phyloP scores from a whole-genome alignment of 2,113 vertebrate genomes.

The Hepsetus odoe region DNA sequence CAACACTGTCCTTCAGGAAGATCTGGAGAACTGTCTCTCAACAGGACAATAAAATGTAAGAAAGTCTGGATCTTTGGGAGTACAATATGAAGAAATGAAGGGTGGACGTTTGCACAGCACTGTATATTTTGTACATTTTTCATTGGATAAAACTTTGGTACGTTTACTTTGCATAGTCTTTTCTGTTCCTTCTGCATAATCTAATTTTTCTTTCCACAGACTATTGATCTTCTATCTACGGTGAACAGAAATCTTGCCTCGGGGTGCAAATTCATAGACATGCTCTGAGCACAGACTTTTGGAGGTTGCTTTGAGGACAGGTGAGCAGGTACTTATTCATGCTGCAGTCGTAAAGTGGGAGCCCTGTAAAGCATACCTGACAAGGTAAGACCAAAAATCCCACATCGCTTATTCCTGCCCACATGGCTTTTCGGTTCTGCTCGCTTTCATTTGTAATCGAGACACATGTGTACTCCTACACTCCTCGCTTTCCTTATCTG shows the following conservation, averaged over 20 bases:
- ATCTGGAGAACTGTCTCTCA: too few species aligned
- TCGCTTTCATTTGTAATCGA: conserved; percentile 27
- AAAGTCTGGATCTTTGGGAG: too few species aligned
- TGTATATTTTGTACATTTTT: too few species aligned
- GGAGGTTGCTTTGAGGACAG: conserved; percentile 20
- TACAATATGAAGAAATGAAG: too few species aligned
- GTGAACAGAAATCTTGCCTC: background rate
- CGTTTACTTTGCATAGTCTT: too few species aligned
- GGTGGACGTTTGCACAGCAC: too few species aligned
- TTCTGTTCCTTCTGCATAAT: too few species aligned
- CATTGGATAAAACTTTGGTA: too few species aligned
- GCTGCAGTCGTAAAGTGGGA: conserved; percentile 15
- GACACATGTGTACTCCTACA: background rate
- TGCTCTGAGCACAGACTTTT: background rate
- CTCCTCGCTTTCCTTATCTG: conserved; percentile 50
- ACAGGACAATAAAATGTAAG: too few species aligned
- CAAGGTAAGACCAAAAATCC: conserved; percentile 30
- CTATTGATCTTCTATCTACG: background rate
- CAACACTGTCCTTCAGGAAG: too few species aligned
- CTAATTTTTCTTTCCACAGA: too few species aligned
- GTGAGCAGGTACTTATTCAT: conserved; percentile 27
- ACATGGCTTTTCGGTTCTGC: conserved; percentile 11
- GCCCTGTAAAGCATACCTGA: conserved; percentile 27
- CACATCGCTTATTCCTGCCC: conserved; percentile 28
- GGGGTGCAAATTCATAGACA: background rate